Evolutionary conservation across 2,113 vertebrate species (phyloP).

Genomic region (Microcebus murinus): DNA sequence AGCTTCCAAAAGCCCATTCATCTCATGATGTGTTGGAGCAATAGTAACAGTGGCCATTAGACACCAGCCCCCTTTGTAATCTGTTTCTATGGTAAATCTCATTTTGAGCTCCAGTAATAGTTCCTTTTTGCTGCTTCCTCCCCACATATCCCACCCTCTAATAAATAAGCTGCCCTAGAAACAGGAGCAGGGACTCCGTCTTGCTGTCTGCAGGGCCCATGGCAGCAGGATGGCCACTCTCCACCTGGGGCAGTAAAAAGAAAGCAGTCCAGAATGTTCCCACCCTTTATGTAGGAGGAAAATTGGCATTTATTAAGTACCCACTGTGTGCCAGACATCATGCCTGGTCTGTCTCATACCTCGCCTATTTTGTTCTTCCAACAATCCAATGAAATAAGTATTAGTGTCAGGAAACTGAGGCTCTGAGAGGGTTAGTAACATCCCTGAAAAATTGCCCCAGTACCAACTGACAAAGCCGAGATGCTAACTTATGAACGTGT

Average conservation of each 20-base stretch:
- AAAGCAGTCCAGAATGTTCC: not conserved
- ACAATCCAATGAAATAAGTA: not conserved
- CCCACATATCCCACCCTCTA: not conserved
- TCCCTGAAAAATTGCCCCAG: not conserved
- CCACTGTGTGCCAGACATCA: not conserved
- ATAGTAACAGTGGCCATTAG: not conserved
- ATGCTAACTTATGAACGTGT: not conserved
- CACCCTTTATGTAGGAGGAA: not conserved
- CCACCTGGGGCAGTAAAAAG: not conserved
- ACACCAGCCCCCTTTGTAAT: not conserved
- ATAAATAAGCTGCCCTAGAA: not conserved
- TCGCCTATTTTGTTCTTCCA: not conserved
- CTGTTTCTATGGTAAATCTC: not conserved
- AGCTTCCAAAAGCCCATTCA: not conserved
- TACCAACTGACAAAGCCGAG: not conserved
- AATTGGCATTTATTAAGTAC: not conserved
- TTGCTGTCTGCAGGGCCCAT: not conserved
- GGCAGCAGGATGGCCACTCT: not conserved
- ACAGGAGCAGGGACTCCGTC: not conserved
- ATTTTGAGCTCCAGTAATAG: not conserved
- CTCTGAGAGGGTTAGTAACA: not conserved
- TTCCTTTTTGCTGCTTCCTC: not conserved
- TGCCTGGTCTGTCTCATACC: not conserved
- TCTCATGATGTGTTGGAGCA: no score
- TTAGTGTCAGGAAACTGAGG: not conserved